Conservation (phyloP, 2,797 vertebrate genomes). For the Morelia viridis region DNA sequence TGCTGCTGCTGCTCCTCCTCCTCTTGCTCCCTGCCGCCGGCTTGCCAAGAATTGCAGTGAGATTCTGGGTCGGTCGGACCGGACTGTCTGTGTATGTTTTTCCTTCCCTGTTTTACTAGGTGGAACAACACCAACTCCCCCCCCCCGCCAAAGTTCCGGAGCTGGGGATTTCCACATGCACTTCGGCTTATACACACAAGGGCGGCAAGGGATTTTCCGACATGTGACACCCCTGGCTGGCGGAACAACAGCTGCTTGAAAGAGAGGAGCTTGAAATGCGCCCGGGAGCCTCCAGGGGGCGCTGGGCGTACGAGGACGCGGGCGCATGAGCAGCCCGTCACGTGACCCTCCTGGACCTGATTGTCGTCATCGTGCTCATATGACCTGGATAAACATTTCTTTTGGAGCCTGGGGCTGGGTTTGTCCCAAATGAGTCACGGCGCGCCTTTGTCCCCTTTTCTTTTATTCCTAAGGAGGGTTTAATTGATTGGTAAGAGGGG, state of each 20-base stretch:
- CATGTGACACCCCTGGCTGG: constrained; percentile 54
- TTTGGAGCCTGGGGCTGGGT: constrained; percentile 43
- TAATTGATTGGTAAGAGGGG: neutral
- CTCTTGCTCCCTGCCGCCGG: neutral
- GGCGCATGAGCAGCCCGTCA: neutral
- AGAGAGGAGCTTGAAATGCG: neutral
- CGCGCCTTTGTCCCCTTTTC: neutral
- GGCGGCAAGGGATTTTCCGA: constrained; percentile 69
- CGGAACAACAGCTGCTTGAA: neutral
- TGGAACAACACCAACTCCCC: neutral
- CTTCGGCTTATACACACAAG: neutral
- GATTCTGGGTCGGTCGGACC: constrained; percentile 30
- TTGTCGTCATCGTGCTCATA: neutral
- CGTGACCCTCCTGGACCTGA: neutral
- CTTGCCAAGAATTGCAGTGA: neutral
- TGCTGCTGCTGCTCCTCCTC: neutral
- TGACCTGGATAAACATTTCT: neutral
- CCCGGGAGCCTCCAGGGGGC: constrained; percentile 34
- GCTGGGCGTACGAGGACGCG: neutral
- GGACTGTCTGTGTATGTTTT: constrained; percentile 32
- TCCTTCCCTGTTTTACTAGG: constrained; percentile 63
- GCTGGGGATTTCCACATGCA: constrained; percentile 71
- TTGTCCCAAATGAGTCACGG: constrained; percentile 62
- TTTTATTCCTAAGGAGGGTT: neutral
- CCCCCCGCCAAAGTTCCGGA: neutral